A percentile compares a stretch with the other conserved stretches of the same genome.
phyloP scores from a whole-genome alignment of 2,888 invertebrate species.

The Drosophila testacea region DNA sequence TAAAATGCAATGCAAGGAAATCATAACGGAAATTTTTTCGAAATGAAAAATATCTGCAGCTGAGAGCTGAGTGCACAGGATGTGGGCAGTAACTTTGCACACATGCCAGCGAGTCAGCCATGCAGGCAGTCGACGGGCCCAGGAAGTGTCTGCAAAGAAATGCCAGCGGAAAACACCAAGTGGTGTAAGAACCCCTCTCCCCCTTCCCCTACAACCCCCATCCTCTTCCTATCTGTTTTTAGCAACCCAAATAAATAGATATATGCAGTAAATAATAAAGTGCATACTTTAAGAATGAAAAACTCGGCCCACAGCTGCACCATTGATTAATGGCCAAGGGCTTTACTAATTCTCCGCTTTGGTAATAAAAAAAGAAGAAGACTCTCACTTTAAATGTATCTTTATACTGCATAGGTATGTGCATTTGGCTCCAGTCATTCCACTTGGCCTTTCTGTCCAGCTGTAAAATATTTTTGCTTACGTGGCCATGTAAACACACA shows the following conservation, averaged over 20 bases:
- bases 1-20: conserved; percentile 69
- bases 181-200: neutral
- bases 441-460: conserved; percentile 35
- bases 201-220: neutral
- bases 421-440: conserved; percentile 15
- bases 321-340: conserved; percentile 61
- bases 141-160: conserved; percentile 68
- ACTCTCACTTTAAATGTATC: conserved; percentile 33
- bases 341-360: conserved; percentile 51
- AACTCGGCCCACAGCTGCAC: conserved; percentile 39
- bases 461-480: conserved; percentile 66
- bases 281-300: conserved; percentile 49
- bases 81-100: conserved; percentile 71
- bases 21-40: conserved; percentile 79
- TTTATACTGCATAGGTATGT: conserved; percentile 7
- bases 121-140: conserved; percentile 43
- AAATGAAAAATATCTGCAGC: conserved; percentile 68
- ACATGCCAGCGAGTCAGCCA: conserved; percentile 63
- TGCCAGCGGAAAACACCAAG: conserved; percentile 52
- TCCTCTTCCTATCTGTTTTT: neutral
- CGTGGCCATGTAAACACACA: conserved; percentile 54
- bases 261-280: conserved; percentile 63
- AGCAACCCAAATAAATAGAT: conserved; percentile 13
- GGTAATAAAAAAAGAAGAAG: conserved; percentile 19
- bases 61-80: conserved; percentile 58